Percentiles rank a stretch among this genome's conserved stretches.
These are phyloP conservation scores for Bettongia penicillata DNA, from an alignment of 2,113 vertebrate species.

Conservation along the genomic window DNA sequence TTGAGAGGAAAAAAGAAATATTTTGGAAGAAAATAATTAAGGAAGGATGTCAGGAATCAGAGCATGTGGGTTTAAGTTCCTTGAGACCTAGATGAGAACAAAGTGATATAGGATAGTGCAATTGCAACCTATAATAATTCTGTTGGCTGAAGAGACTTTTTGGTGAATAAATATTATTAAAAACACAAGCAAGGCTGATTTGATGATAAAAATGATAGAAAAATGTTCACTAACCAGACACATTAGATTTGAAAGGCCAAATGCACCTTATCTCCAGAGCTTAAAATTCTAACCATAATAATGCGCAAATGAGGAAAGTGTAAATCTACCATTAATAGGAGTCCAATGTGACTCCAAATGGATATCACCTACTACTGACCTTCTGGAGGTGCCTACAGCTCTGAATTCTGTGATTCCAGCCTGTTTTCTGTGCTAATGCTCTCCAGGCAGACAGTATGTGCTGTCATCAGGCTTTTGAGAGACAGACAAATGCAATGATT, in stretches of 20 bases:
- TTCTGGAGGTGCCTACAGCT: conserved; percentile 55
- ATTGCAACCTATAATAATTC: conserved; percentile 11
- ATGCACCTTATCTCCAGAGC: conserved; percentile 60
- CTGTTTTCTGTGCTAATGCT: conserved; percentile 50
- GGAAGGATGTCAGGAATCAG: neutral
- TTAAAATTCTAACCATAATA: conserved; percentile 70
- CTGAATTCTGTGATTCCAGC: conserved; percentile 64
- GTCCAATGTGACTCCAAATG: conserved; percentile 29
- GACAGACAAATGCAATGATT: conserved; percentile 54
- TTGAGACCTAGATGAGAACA: neutral
- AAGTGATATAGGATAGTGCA: neutral
- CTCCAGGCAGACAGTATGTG: conserved; percentile 57
- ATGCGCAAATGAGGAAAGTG: conserved; percentile 62
- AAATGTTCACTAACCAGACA: conserved; percentile 71
- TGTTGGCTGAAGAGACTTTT: conserved; percentile 5
- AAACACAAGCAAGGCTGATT: conserved; percentile 30
- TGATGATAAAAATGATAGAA: conserved; percentile 51
- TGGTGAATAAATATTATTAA: neutral
- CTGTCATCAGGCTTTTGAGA: conserved; percentile 66
- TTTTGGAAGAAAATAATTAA: neutral
- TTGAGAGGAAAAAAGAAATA: neutral
- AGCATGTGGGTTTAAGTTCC: neutral
- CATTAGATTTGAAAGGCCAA: conserved; percentile 63
- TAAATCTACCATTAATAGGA: conserved; percentile 23
- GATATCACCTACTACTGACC: conserved; percentile 46